Evolutionary conservation across 1,140 invertebrate genomes (phyloP).

Genomic region (Drosophila saltans): DNA sequence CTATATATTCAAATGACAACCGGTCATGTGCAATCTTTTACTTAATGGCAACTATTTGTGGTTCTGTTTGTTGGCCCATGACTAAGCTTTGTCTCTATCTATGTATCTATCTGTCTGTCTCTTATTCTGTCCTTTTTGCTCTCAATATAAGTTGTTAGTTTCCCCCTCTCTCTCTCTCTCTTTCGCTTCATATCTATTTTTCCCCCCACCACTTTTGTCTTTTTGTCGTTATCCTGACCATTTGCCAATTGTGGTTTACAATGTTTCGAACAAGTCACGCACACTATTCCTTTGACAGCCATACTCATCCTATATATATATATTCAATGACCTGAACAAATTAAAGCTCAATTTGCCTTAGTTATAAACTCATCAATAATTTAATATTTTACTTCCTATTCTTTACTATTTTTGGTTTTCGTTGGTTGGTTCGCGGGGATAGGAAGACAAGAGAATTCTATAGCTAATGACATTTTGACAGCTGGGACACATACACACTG

Average conservation of each 20-base stretch:
- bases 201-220: too few species aligned
- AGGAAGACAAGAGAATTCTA: neutral
- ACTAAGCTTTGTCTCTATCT: conserved; percentile 4
- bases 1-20: conserved; percentile 20
- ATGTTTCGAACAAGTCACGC: conserved; percentile 40
- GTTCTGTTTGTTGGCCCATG: conserved; percentile 30
- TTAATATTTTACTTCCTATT: conserved; percentile 15
- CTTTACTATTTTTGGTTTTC: too few species aligned
- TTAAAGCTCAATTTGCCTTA: conserved; percentile 63
- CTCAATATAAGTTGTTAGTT: conserved; percentile 9
- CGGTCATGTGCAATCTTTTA: conserved; percentile 37
- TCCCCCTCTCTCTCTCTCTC: neutral
- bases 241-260: conserved; percentile 43
- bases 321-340: conserved; percentile 40
- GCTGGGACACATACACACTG: neutral
- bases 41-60: conserved; percentile 55
- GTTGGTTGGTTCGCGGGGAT: too few species aligned
- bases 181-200: neutral
- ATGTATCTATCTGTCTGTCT: neutral
- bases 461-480: conserved; percentile 14
- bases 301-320: neutral
- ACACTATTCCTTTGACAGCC: conserved; percentile 23
- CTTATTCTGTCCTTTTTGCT: neutral
- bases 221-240: neutral
- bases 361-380: conserved; percentile 62